Evolutionary conservation across 2,888 invertebrate genomes (phyloP).

Genomic region (Automeris io): DNA sequence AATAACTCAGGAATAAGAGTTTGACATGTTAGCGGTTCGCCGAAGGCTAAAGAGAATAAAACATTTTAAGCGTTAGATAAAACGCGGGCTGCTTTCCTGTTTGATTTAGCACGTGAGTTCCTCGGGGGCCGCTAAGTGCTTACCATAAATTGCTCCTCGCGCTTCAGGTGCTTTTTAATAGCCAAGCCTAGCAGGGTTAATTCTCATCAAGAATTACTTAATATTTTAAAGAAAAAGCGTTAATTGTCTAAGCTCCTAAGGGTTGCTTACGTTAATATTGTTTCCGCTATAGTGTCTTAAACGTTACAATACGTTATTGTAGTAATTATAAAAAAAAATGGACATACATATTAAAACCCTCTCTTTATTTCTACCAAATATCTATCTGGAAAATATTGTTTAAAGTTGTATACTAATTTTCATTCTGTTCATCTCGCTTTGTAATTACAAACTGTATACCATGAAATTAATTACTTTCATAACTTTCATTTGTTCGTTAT

Average conservation of each 20-base stretch:
- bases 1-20: background rate
- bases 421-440: too few relatives aligned
- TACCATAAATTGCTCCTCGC: conserved; percentile 54
- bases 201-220: background rate
- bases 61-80: conserved; percentile 15
- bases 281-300: too few relatives aligned
- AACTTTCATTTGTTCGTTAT: too few relatives aligned
- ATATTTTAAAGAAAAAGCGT: background rate
- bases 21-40: background rate
- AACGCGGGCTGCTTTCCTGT: conserved; percentile 20
- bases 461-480: too few relatives aligned
- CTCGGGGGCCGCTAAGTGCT: conserved; percentile 55
- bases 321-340: too few relatives aligned
- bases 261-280: too few relatives aligned
- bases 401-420: too few relatives aligned
- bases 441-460: too few relatives aligned
- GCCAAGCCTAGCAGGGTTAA: conserved; percentile 2
- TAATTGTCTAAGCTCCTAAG: background rate
- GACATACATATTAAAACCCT: too few relatives aligned
- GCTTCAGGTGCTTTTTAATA: conserved; percentile 59
- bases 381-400: too few relatives aligned
- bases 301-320: too few relatives aligned
- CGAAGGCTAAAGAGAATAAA: conserved; percentile 1
- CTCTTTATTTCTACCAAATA: too few relatives aligned
- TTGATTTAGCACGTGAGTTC: conserved; percentile 38